Evolutionary conservation across 2,113 vertebrate species (phyloP), one percentile per base, ranked within the genome.

Genomic region (Pituophis catenifer): DNA sequence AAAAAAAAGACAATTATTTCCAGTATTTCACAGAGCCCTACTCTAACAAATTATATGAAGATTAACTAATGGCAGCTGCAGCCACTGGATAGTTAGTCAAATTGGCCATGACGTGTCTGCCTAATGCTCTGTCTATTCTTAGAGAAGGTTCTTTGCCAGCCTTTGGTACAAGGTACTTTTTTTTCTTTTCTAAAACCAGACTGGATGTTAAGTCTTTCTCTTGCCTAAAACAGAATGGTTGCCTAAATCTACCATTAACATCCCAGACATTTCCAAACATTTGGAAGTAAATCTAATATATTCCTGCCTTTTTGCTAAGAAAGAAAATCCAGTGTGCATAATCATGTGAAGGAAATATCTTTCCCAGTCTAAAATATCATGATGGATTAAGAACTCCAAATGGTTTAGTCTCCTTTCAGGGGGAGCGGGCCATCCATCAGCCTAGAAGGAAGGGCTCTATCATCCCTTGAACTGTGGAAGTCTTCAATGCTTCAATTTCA

Each of bases 21-120:
- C 93, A 95, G 92, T 95, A 95, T 94, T 97, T 96, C 94, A 90
- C 91, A 96, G 95, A 95, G 81, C 75, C 75, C 91, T 93, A 29
- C 86, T 93, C 89, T 95, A 90, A 93, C 97, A 95, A 96, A 97
- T 97, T 95, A 93, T 33, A 81, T 92, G 90, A 91, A 93, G 93
- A 96, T 96, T 95, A 95, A 96, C 92, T 95, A 95, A 95, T 93
- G 94, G 91, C 95, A 94, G 93, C 92, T 94, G 92, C 62, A 59
- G 92, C 44, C 38, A 0, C 52, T 92, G 91, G 75, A 21, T 94
- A 94, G 86, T 92, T 81, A 70, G 89, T 70, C 90, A 96, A 95
- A 97, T 97, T 96, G 86, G 12, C 89, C 93, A 91, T 95, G 93
- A 94, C 93, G 91, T 93, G 75, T 93, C 93, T 89, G 29, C 44